Base-by-base conservation (phyloP, 1,140 invertebrate species). In the Schlechtendalia chinensis region DNA sequence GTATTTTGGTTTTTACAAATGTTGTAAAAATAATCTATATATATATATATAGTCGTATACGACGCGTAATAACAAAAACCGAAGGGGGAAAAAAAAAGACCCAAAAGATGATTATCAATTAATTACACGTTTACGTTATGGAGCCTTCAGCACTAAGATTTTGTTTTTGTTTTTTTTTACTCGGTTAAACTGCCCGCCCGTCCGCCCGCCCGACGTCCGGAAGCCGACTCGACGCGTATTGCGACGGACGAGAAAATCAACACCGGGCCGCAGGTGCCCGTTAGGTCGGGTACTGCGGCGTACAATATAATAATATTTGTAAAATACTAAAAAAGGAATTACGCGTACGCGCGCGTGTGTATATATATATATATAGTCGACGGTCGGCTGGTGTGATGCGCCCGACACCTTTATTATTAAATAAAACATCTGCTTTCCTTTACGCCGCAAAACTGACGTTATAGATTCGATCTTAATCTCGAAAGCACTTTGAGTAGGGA, bases 31-130 rank as follows among this genome's bases (percentile, higher is more conserved):
- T n/a, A n/a, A n/a, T n/a, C n/a, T n/a, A n/a, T n/a, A n/a, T n/a
- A n/a, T n/a, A n/a, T n/a, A n/a, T n/a, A n/a, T n/a, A n/a, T n/a
- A n/a, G n/a, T n/a, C n/a, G n/a, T n/a, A n/a, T n/a, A n/a, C n/a
- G n/a, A n/a, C n/a, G n/a, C n/a, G n/a, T n/a, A n/a, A n/a, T n/a
- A n/a, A n/a, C n/a, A n/a, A n/a, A n/a, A n/a, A n/a, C n/a, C n/a
- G n/a, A n/a, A n/a, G n/a, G n/a, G n/a, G n/a, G n/a, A n/a, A n/a
- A 32, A 29, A 65, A 65, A 65, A 17, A 53, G 58, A 59, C 74
- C 58, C 54, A 77, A 77, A 77, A 77, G 74, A 77, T 75, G 72
- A 75, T 75, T 75, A 75, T 77, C 74, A 77, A 77, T 77, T 77
- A 77, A 77, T 77, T 77, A 77, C 74, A 77, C 74, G 74, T 77